Conservation (phyloP, 2,888 invertebrate species). For the Ryuthela nishihirai region DNA sequence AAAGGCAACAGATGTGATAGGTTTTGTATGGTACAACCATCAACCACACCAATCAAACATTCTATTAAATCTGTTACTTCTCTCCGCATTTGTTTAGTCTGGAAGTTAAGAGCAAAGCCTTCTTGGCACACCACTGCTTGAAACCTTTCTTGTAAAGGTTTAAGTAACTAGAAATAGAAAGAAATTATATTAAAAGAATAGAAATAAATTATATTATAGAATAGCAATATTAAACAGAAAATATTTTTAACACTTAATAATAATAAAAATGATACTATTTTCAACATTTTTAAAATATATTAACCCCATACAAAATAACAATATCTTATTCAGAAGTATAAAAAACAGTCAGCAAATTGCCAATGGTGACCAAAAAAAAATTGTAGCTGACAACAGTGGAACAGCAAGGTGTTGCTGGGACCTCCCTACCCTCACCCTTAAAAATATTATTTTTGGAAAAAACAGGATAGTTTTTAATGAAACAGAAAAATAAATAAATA, state of each 20-base stretch:
- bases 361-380: too few species aligned
- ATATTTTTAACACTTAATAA: too few species aligned
- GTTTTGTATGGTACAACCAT: constrained; percentile 45
- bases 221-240: neutral
- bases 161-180: constrained; percentile 50
- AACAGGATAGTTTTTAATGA: too few species aligned
- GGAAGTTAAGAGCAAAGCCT: constrained; percentile 57
- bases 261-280: too few species aligned
- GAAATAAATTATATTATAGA: neutral
- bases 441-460: too few species aligned
- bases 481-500: too few species aligned
- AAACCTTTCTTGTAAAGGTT: constrained; percentile 59
- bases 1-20: constrained; percentile 55
- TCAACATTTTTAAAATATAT: neutral
- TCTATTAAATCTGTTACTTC: constrained; percentile 72
- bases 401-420: too few species aligned
- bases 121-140: constrained; percentile 56
- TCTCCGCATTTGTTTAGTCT: constrained; percentile 62
- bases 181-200: neutral
- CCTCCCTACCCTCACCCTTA: too few species aligned
- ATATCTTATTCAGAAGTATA: neutral
- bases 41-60: constrained; percentile 59
- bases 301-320: neutral
- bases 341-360: neutral
- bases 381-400: too few species aligned